A percentile compares a stretch with the other conserved stretches of the same genome.
Conservation (phyloP, 2,797 vertebrate genomes). For the Sebastes cheni region DNA sequence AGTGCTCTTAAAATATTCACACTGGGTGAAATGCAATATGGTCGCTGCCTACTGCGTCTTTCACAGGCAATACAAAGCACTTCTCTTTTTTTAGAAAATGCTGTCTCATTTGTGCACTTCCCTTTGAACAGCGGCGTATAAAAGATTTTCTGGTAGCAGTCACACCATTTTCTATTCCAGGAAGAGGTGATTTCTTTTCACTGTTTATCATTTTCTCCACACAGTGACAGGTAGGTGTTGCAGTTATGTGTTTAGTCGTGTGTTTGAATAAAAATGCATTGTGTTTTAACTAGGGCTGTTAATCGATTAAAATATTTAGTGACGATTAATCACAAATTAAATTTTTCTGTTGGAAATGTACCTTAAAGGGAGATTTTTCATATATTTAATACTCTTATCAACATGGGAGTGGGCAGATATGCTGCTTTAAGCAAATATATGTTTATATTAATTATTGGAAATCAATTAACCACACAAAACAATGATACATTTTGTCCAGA, state of each 20-base stretch:
- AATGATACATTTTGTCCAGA: too few relatives aligned
- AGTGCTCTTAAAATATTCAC: constrained; percentile 78
- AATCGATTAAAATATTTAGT: too few relatives aligned
- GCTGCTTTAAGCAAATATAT: too few relatives aligned
- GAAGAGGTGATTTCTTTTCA: neutral
- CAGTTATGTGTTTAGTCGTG: neutral
- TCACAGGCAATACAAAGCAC: constrained; percentile 23
- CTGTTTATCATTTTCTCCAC: neutral
- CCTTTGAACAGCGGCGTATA: neutral
- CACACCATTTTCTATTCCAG: neutral
- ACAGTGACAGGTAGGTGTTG: constrained; percentile 35
- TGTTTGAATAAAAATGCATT: neutral
- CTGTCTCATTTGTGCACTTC: constrained; percentile 24
- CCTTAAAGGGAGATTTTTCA: too few relatives aligned
- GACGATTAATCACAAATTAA: too few relatives aligned
- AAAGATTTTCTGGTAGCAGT: neutral
- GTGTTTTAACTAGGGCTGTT: neutral
- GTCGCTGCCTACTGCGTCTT: constrained; percentile 22
- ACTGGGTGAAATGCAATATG: constrained; percentile 68
- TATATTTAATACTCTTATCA: too few relatives aligned
- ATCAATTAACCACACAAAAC: too few relatives aligned
- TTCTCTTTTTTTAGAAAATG: constrained; percentile 40
- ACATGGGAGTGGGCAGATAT: too few relatives aligned
- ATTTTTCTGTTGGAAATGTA: too few relatives aligned
- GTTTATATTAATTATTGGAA: too few relatives aligned